Percentiles rank a stretch among this genome's conserved stretches.
Conservation (phyloP, 2,888 invertebrate genomes). For the Eurytoma californica region DNA sequence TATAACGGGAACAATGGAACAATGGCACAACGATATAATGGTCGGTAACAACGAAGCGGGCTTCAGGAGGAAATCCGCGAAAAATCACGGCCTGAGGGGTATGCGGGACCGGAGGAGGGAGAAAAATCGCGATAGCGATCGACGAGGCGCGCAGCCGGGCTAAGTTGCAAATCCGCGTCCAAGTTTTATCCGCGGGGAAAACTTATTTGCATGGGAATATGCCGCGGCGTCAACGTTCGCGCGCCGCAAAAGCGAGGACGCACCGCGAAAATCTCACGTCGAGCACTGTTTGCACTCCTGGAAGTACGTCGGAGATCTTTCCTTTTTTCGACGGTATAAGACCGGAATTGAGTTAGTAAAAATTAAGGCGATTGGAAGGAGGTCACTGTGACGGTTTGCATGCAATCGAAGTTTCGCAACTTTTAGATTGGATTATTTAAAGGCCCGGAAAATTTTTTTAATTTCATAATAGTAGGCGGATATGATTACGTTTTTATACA, state of each 20-base stretch:
- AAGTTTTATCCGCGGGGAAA: conserved; percentile 32
- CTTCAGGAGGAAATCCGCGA: conserved; percentile 20
- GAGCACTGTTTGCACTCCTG: conserved; percentile 6
- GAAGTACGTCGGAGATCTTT: neutral
- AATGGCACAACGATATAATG: conserved; percentile 18
- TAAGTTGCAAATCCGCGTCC: conserved; percentile 43
- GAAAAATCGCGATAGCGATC: conserved; percentile 33
- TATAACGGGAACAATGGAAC: conserved; percentile 16
- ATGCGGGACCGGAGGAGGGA: neutral
- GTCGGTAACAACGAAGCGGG: conserved; percentile 3
- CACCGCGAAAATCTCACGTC: neutral
- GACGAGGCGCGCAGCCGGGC: neutral
- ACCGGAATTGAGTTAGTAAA: neutral
- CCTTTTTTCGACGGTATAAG: neutral
- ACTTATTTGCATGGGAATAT: conserved; percentile 52
- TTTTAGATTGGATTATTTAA: neutral
- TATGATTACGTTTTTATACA: too few species aligned
- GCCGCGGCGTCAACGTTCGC: neutral
- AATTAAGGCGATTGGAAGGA: neutral
- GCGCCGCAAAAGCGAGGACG: conserved; percentile 14
- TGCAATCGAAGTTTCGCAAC: neutral
- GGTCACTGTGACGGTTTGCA: neutral
- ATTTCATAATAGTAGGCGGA: too few species aligned
- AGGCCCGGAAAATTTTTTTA: too few species aligned
- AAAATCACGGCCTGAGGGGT: neutral